These are phyloP conservation scores for Chironomus riparius DNA, from an alignment of 2,888 invertebrate species.

Conservation along the genomic window DNA sequence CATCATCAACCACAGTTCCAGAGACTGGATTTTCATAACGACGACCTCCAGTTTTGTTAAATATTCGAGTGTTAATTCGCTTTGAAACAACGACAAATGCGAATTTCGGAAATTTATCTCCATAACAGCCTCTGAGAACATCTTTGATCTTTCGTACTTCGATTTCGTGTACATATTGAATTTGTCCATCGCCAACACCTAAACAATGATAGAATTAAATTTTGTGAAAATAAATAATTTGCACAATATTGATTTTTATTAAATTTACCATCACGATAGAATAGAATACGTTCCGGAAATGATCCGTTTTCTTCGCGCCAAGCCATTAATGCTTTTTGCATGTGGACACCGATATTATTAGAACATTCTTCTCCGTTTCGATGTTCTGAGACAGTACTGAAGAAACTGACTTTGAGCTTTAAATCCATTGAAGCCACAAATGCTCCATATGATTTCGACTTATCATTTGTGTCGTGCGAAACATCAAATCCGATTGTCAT, in stretches of 20 bases:
- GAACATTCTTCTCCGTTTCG: slow-evolving; percentile 68
- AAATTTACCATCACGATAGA: slow-evolving; percentile 61
- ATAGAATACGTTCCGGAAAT: slow-evolving; percentile 64
- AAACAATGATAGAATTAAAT: no score
- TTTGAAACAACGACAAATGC: slow-evolving; percentile 84
- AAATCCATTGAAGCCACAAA: slow-evolving; percentile 66
- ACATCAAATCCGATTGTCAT: slow-evolving; percentile 79
- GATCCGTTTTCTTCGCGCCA: slow-evolving; percentile 35
- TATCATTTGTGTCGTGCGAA: slow-evolving; percentile 61
- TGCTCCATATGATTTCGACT: slow-evolving; percentile 58
- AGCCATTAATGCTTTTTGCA: slow-evolving; percentile 41
- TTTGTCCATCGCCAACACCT: slow-evolving; percentile 88
- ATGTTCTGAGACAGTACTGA: slow-evolving; percentile 63
- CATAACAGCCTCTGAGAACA: slow-evolving; percentile 49
- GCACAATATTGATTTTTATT: no score
- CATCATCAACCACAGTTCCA: slow-evolving; percentile 80
- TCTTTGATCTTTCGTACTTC: slow-evolving; percentile 43
- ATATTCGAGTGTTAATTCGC: slow-evolving; percentile 71
- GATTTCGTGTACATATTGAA: slow-evolving; percentile 30
- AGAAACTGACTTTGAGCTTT: slow-evolving; percentile 37
- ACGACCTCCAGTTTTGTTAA: slow-evolving; percentile 39
- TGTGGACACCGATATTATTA: slow-evolving; percentile 56
- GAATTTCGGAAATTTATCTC: slow-evolving; percentile 46
- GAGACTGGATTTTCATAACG: slow-evolving; percentile 59
- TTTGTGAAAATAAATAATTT: no score